Percentiles rank a stretch among this genome's conserved stretches.
Evolutionary conservation across 2,888 invertebrate species (phyloP).

Genomic region (Lasioglossum leucozonium): DNA sequence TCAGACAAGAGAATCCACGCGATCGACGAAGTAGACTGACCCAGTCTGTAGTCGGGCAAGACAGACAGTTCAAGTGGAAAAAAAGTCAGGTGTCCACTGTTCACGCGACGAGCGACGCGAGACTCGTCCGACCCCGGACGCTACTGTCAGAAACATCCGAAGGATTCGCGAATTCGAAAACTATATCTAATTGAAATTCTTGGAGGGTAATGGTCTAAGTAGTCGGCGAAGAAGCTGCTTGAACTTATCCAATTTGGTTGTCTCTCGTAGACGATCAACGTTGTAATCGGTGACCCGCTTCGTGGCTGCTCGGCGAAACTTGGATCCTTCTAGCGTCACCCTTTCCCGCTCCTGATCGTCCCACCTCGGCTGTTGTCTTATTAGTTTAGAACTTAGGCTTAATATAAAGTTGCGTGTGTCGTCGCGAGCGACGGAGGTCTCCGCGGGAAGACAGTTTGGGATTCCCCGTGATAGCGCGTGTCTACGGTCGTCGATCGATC

Average conservation of each 20-base stretch:
- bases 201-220: constrained; percentile 60
- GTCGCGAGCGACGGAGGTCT: constrained; percentile 67
- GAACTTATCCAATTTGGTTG: constrained; percentile 81
- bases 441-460: constrained; percentile 37
- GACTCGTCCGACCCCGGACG: neutral
- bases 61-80: neutral
- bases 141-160: neutral
- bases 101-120: neutral
- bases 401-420: constrained; percentile 71
- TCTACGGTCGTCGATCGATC: neutral
- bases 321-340: constrained; percentile 67
- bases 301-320: constrained; percentile 69
- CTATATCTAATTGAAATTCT: constrained; percentile 54
- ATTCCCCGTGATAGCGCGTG: no score
- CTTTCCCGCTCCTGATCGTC: constrained; percentile 64
- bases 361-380: constrained; percentile 75
- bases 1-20: neutral
- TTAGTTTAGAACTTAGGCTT: constrained; percentile 82
- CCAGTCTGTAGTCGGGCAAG: neutral
- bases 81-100: neutral
- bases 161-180: constrained; percentile 51
- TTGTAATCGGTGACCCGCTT: constrained; percentile 81
- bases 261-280: constrained; percentile 79
- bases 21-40: neutral
- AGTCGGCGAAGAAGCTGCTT: constrained; percentile 73